Evolutionary conservation across 2,888 invertebrate species (phyloP).

Genomic region (Cepaea hortensis): DNA sequence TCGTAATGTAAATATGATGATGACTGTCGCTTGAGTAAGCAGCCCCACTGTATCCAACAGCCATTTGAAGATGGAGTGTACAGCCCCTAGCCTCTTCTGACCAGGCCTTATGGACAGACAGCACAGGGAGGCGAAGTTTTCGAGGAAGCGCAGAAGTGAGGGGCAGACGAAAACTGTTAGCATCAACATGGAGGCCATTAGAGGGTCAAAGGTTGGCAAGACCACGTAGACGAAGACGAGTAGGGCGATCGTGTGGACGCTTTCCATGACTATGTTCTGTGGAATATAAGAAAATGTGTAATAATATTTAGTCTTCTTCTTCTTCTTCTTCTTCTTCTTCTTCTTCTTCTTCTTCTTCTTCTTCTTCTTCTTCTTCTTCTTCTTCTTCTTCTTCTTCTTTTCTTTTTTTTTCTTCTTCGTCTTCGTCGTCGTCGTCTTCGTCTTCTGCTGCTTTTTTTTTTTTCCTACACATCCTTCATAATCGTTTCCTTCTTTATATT

Average conservation of each 20-base stretch:
- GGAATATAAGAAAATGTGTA: background rate
- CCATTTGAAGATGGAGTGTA: constrained; percentile 38
- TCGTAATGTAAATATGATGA: constrained; percentile 54
- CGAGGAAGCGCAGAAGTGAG: constrained; percentile 55
- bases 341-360: too few species aligned
- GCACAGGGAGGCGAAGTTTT: constrained; percentile 11
- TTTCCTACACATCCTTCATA: too few species aligned
- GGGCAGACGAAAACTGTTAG: constrained; percentile 57
- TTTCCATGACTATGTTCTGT: constrained; percentile 61
- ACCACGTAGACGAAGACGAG: constrained; percentile 61
- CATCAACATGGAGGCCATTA: constrained; percentile 56
- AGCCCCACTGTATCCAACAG: constrained; percentile 52
- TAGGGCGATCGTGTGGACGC: constrained; percentile 62
- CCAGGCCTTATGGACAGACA: background rate
- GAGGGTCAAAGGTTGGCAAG: constrained; percentile 62
- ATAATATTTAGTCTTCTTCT: background rate
- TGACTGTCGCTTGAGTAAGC: constrained; percentile 51
- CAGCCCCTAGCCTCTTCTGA: background rate
- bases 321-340: background rate
- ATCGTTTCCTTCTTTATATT: too few species aligned
- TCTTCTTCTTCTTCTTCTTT: background rate
- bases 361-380: too few species aligned
- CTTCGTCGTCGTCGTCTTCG: too few species aligned
- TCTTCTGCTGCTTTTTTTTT: too few species aligned
- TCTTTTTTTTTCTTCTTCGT: background rate